Evolutionary conservation across 92 coral and sea anemone species (phyloP).

Genomic region (Galaxea fascicularis): DNA sequence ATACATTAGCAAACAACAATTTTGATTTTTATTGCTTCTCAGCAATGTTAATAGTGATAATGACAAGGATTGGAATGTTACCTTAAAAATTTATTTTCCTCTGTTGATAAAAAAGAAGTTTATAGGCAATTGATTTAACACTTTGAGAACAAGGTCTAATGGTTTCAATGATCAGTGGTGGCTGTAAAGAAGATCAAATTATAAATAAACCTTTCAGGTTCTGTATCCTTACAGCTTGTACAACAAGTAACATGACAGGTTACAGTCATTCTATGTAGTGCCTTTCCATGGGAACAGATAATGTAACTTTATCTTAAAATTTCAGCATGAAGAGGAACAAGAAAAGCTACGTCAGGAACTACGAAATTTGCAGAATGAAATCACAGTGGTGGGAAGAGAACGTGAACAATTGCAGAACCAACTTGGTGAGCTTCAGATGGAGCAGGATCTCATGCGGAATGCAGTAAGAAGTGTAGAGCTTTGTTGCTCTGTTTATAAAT

Average conservation of each 20-base stretch:
- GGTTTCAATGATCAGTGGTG: no score
- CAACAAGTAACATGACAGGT: neutral
- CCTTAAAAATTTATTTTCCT: no score
- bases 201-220: no score
- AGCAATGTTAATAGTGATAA: no score
- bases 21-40: neutral
- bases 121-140: no score
- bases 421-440: slow-evolving; percentile 27
- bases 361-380: neutral
- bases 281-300: neutral
- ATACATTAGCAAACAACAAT: neutral
- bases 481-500: neutral
- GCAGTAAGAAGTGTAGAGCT: slow-evolving; percentile 50
- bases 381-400: neutral
- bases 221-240: neutral
- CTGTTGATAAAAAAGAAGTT: no score
- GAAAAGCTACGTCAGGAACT: neutral
- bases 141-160: no score
- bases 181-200: no score
- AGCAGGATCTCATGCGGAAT: slow-evolving; percentile 56
- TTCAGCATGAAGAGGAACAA: slow-evolving; percentile 31
- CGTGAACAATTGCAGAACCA: slow-evolving; percentile 6
- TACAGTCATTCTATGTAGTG: neutral
- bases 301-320: neutral
- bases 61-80: no score